Percentiles rank a stretch among this genome's conserved stretches.
phyloP scores from a whole-genome alignment of 2,113 vertebrate species.

The Muscicapa adusta region DNA sequence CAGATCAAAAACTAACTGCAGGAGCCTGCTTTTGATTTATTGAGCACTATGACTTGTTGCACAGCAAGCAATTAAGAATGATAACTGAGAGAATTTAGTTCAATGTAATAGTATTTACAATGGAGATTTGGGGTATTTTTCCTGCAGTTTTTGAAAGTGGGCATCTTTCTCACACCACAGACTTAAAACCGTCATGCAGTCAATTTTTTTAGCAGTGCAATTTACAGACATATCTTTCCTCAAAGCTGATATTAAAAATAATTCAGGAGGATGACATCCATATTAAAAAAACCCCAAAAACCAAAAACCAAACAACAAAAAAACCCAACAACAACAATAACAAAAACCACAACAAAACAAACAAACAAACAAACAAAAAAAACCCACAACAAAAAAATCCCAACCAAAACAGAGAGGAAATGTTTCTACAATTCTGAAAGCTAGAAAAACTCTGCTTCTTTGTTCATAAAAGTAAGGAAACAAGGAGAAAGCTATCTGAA shows the following conservation, averaged over 20 bases:
- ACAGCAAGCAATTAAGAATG: slow-evolving; percentile 1
- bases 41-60: not conserved
- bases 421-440: not conserved
- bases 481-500: not conserved
- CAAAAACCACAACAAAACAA: not conserved
- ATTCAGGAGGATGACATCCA: not conserved
- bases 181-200: not conserved
- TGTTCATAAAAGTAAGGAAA: not conserved
- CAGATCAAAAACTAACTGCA: not conserved
- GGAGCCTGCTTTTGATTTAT: not conserved
- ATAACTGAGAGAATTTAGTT: slow-evolving; percentile 1
- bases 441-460: not conserved
- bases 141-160: not conserved
- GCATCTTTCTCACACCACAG: not conserved
- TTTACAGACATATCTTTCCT: not conserved
- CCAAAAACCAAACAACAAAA: not conserved
- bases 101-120: not conserved
- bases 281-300: not conserved
- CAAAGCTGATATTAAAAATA: not conserved
- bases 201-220: not conserved
- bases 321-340: no score
- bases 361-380: not conserved
- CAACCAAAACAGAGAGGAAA: not conserved
- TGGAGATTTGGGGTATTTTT: not conserved
- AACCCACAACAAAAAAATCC: no score